Conservation (phyloP, 2,113 vertebrate species). For the Abramis brama region DNA sequence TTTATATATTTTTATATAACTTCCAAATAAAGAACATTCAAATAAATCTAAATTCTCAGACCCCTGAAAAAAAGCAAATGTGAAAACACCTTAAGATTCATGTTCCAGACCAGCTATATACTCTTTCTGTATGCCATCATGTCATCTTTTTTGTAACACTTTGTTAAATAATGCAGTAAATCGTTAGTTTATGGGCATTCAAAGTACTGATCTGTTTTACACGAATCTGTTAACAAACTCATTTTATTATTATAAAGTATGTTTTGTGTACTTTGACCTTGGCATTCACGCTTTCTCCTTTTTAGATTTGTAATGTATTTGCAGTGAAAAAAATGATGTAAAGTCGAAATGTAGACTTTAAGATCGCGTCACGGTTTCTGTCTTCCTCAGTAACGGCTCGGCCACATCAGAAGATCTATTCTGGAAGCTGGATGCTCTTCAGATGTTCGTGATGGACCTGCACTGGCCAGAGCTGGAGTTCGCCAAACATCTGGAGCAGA, state of each 20-base stretch:
- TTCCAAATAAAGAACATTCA: neutral
- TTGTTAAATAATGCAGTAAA: neutral
- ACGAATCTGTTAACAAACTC: neutral
- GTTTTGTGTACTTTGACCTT: neutral
- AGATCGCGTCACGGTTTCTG: neutral
- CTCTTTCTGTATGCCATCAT: neutral
- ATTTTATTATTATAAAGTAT: neutral
- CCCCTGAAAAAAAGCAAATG: neutral
- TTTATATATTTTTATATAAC: neutral
- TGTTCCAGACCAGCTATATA: neutral
- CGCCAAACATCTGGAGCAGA: slow-evolving; percentile 93
- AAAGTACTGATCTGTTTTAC: neutral
- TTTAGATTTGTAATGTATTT: neutral
- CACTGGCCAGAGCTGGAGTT: slow-evolving; percentile 98
- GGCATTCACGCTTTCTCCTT: neutral
- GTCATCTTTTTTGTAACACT: too few species aligned
- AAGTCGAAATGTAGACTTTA: neutral
- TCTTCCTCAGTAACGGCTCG: slow-evolving; percentile 85
- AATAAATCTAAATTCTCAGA: neutral
- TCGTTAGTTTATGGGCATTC: neutral
- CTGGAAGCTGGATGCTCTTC: slow-evolving; percentile 97
- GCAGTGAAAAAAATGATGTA: neutral
- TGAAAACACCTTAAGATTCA: neutral
- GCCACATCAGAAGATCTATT: slow-evolving; percentile 95
- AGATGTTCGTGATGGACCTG: slow-evolving; percentile 94